These are phyloP conservation scores for Dasysyrphus albostriatus DNA, from an alignment of 2,888 invertebrate genomes.

Conservation along the genomic window DNA sequence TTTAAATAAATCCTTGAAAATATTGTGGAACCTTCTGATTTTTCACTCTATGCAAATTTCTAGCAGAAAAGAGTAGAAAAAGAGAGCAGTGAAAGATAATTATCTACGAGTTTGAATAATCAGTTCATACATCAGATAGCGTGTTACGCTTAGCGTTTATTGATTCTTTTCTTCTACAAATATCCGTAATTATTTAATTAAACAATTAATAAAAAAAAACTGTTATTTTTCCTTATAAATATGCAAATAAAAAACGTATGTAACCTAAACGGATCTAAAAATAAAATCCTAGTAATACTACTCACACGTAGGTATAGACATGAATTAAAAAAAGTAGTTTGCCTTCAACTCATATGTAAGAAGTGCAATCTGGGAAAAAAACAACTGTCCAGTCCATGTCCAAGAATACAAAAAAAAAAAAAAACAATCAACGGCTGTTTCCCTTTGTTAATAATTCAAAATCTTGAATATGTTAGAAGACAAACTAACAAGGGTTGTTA, in stretches of 20 bases:
- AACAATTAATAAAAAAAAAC: constrained; percentile 1
- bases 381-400: background rate
- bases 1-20: too few species aligned
- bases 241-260: constrained; percentile 34
- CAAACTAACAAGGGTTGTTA: constrained; percentile 17
- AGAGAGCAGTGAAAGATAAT: background rate
- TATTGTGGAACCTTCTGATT: too few species aligned
- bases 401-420: background rate
- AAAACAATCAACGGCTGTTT: background rate
- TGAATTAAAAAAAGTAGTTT: constrained; percentile 18
- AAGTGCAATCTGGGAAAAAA: background rate
- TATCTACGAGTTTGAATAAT: too few species aligned
- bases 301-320: background rate
- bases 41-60: too few species aligned
- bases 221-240: constrained; percentile 26
- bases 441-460: background rate
- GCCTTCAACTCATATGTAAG: constrained; percentile 38
- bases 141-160: constrained; percentile 2
- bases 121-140: background rate
- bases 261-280: constrained; percentile 62
- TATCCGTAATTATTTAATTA: constrained; percentile 55
- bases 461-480: background rate
- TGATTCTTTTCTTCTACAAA: background rate
- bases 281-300: constrained; percentile 21
- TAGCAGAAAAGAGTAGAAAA: too few species aligned